phyloP scores from a whole-genome alignment of 2,888 invertebrate species.

The Machimus rusticus region DNA sequence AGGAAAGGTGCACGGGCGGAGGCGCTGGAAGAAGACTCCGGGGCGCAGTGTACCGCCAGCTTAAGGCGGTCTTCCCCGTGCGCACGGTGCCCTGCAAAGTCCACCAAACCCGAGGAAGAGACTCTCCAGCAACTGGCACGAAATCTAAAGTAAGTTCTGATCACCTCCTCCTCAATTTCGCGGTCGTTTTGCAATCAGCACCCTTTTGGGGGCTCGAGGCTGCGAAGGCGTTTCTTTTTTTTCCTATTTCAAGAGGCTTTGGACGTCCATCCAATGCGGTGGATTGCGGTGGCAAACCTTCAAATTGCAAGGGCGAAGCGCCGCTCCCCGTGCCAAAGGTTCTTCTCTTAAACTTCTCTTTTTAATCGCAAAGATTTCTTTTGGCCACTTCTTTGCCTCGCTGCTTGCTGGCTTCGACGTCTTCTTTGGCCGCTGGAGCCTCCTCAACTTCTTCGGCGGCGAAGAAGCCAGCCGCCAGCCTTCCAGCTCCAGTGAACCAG shows the following conservation, averaged over 20 bases:
- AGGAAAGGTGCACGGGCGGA: slow-evolving; percentile 21
- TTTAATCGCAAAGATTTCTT: background rate
- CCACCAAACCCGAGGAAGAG: background rate
- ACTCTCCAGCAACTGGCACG: background rate
- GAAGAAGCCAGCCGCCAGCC: background rate
- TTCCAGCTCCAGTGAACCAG: background rate
- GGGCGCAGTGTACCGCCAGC: background rate
- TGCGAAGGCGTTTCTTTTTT: background rate
- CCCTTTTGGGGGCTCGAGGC: background rate
- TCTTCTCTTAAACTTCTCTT: background rate
- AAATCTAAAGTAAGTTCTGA: slow-evolving; percentile 28
- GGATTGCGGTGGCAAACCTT: background rate
- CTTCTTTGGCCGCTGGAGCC: background rate
- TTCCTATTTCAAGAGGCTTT: background rate
- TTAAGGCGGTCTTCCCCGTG: background rate
- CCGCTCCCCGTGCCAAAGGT: background rate
- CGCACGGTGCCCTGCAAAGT: background rate
- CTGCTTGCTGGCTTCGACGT: background rate
- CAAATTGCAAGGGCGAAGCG: background rate
- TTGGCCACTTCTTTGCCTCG: background rate
- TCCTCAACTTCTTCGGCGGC: background rate
- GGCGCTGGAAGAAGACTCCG: background rate
- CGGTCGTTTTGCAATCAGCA: background rate
- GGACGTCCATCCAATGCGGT: background rate
- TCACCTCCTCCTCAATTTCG: background rate